A percentile compares a stretch with the other conserved stretches of the same genome.
These are phyloP conservation scores for Pogonomyrmex californicus DNA, from an alignment of 1,140 invertebrate species.

Conservation along the genomic window DNA sequence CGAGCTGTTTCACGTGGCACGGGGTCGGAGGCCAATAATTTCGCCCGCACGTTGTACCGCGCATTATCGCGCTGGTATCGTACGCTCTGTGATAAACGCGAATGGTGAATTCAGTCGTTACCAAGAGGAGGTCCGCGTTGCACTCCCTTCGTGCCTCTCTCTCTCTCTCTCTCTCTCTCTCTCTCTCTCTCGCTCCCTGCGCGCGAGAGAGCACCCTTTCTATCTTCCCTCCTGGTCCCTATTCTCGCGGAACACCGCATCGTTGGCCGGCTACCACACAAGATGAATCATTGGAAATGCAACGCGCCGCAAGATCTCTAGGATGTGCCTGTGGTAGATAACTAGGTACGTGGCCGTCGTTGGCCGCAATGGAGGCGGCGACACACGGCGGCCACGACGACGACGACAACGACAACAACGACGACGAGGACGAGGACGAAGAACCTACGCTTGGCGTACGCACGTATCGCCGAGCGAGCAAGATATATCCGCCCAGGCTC, in stretches of 20 bases:
- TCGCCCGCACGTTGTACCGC: conserved; percentile 62
- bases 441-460: conserved; percentile 1
- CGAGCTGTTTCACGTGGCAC: conserved; percentile 62
- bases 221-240: conserved; percentile 32
- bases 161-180: neutral
- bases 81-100: conserved; percentile 75
- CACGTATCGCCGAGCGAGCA: conserved; percentile 68
- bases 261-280: conserved; percentile 72
- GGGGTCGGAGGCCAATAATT: conserved; percentile 68
- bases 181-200: no score
- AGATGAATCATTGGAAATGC: conserved; percentile 81
- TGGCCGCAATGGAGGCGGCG: conserved; percentile 26
- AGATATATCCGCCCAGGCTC: conserved; percentile 55
- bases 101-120: conserved; percentile 79
- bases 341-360: conserved; percentile 62
- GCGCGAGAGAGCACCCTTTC: conserved; percentile 3
- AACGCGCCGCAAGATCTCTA: conserved; percentile 69
- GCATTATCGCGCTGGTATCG: conserved; percentile 76
- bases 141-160: conserved; percentile 5
- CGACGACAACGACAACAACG: conserved; percentile 20
- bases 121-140: conserved; percentile 42
- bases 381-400: conserved; percentile 26
- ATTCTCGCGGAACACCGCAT: conserved; percentile 48
- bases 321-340: conserved; percentile 74
- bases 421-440: conserved; percentile 39